Evolutionary conservation across 2,888 invertebrate genomes (phyloP).

Genomic region (Ligdia adustata): DNA sequence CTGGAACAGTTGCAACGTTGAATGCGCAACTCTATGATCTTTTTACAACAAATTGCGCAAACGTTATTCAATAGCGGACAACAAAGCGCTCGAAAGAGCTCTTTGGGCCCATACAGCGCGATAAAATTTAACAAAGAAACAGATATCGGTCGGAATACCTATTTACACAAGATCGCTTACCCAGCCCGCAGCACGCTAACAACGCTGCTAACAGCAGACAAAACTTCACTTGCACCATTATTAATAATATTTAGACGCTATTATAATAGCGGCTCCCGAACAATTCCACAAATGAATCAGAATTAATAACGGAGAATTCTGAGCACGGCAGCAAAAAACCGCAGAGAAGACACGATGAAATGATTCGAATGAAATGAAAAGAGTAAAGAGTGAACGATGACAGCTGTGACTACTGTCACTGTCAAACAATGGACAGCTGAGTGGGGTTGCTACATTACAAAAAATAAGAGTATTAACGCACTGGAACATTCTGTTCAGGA

Average conservation of each 20-base stretch:
- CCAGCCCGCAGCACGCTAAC: conserved; percentile 58
- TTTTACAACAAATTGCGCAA: conserved; percentile 49
- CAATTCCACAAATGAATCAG: conserved; percentile 56
- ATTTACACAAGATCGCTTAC: conserved; percentile 46
- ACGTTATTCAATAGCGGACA: conserved; percentile 43
- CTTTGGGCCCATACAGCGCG: conserved; percentile 37
- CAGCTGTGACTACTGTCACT: conserved; percentile 48
- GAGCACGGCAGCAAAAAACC: conserved; percentile 28
- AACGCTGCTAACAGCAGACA: conserved; percentile 60
- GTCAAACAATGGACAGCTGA: conserved; percentile 49
- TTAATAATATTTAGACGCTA: conserved; percentile 38
- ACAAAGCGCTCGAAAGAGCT: conserved; percentile 42
- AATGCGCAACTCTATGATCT: conserved; percentile 20
- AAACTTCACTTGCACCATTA: conserved; percentile 63
- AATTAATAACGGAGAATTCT: conserved; percentile 47
- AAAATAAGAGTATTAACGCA: no score
- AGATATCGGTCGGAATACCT: conserved; percentile 36
- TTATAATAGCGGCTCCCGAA: conserved; percentile 37
- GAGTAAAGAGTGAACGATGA: neutral
- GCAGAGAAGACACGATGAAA: conserved; percentile 5
- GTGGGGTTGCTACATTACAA: conserved; percentile 45
- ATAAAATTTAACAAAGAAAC: conserved; percentile 59
- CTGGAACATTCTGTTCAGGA: no score
- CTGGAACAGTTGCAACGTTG: conserved; percentile 13
- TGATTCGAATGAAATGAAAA: conserved; percentile 30